A percentile compares a stretch with the other conserved stretches of the same genome.
phyloP scores from a whole-genome alignment of 2,113 vertebrate species.

The Apistogramma diplotaenia region DNA sequence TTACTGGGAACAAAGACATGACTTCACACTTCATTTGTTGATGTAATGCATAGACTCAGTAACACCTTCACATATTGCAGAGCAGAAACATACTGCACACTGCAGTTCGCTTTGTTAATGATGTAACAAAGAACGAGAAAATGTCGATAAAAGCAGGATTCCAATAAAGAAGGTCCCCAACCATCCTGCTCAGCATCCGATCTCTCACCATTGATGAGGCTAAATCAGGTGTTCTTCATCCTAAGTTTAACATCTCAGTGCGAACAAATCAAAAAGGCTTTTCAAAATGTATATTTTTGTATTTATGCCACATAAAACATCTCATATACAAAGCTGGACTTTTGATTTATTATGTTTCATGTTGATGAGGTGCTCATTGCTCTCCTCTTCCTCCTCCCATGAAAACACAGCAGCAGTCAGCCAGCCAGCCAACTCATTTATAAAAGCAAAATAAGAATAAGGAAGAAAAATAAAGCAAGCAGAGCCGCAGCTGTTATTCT shows the following conservation, averaged over 20 bases:
- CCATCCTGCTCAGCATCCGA: background rate
- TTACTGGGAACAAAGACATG: background rate
- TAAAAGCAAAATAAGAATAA: background rate
- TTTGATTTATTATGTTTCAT: background rate
- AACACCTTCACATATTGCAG: background rate
- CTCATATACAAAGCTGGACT: background rate
- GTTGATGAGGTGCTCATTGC: background rate
- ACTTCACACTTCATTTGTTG: background rate
- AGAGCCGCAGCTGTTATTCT: background rate
- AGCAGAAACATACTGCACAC: background rate
- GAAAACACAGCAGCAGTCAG: background rate
- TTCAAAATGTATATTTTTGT: background rate
- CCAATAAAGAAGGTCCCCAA: background rate
- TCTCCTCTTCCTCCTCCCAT: background rate
- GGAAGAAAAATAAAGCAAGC: background rate
- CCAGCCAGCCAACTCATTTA: background rate
- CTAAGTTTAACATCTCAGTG: background rate
- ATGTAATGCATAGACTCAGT: background rate
- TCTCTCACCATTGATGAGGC: background rate
- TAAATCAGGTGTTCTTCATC: background rate
- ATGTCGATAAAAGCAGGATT: background rate
- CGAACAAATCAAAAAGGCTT: background rate
- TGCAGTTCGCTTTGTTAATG: background rate
- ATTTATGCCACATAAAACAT: background rate
- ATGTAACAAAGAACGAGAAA: background rate